These are phyloP conservation scores for Haliclystus octoradiatus DNA, from an alignment of 30 jellyfish, hydroid and myxozoan species.

Conservation along the genomic window DNA sequence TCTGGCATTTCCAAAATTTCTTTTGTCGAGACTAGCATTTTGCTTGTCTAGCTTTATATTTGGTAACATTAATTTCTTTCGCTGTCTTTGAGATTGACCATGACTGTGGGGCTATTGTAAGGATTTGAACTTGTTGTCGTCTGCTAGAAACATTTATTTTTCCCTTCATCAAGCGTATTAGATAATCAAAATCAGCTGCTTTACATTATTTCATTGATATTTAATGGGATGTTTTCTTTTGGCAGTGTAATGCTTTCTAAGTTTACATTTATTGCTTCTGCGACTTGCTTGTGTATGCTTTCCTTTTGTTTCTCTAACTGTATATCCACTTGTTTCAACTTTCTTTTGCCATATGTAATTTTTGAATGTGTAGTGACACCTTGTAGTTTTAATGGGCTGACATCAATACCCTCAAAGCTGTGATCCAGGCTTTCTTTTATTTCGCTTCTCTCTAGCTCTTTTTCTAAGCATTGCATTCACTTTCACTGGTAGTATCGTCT, in stretches of 20 bases:
- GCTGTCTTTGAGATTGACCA: conserved; percentile 17
- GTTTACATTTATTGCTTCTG: no score
- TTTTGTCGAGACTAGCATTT: no score
- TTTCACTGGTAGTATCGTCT: conserved; percentile 5
- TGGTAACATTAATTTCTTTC: no score
- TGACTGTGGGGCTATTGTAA: conserved; percentile 10
- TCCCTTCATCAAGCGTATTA: conserved; percentile 20
- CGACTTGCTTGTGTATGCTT: no score
- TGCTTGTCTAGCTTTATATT: no score
- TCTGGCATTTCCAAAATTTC: conserved; percentile 20
- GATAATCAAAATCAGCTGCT: conserved; percentile 22
- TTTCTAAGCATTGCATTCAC: conserved; percentile 1
- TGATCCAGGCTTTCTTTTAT: conserved; percentile 9
- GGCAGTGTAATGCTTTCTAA: no score
- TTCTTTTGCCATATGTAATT: conserved; percentile 42
- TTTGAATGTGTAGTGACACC: conserved; percentile 27
- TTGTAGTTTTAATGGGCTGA: conserved; percentile 41
- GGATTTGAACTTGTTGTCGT: no score
- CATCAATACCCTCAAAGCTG: conserved; percentile 16
- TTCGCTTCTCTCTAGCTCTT: no score
- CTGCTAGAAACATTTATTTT: conserved; percentile 4
- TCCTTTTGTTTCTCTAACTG: no score
- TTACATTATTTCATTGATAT: conserved; percentile 2
- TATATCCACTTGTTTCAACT: conserved; percentile 46
- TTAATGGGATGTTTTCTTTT: neutral